Evolutionary conservation across 2,113 vertebrate species (phyloP).

Genomic region (Tringa solitaria): DNA sequence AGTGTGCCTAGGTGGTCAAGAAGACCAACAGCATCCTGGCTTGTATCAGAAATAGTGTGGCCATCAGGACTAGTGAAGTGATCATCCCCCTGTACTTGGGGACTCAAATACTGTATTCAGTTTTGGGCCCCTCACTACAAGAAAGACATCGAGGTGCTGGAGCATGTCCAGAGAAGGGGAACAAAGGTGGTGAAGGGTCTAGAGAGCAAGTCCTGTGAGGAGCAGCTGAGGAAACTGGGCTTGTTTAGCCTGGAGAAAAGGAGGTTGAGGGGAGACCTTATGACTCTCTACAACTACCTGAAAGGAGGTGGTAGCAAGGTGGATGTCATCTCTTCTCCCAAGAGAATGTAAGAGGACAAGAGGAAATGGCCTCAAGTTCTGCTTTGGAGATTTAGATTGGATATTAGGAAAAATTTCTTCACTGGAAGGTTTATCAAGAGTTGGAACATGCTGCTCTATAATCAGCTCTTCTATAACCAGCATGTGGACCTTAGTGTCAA

Average conservation of each 20-base stretch:
- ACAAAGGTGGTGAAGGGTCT: background rate
- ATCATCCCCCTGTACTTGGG: rapidly evolving
- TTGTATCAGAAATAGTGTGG: background rate
- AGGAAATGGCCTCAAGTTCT: background rate
- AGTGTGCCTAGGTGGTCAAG: background rate
- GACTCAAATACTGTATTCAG: background rate
- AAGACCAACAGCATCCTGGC: background rate
- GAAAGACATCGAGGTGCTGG: background rate
- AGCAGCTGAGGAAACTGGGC: background rate
- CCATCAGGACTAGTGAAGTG: background rate
- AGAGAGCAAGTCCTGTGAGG: background rate
- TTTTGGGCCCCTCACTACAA: background rate
- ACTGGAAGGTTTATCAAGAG: background rate
- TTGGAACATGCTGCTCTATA: background rate
- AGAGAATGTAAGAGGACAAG: background rate
- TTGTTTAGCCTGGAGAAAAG: background rate
- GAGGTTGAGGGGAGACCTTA: background rate
- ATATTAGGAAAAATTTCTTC: background rate
- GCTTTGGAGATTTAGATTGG: background rate
- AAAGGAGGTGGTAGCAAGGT: background rate
- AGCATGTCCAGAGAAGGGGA: rapidly evolving
- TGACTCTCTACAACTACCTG: too few relatives aligned
- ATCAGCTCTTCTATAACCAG: background rate
- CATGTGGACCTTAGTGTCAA: background rate
- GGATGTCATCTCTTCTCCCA: background rate